A percentile compares a stretch with the other conserved stretches of the same genome.
Evolutionary conservation across 2,888 invertebrate genomes (phyloP).

Genomic region (Rhagonycha lutea): DNA sequence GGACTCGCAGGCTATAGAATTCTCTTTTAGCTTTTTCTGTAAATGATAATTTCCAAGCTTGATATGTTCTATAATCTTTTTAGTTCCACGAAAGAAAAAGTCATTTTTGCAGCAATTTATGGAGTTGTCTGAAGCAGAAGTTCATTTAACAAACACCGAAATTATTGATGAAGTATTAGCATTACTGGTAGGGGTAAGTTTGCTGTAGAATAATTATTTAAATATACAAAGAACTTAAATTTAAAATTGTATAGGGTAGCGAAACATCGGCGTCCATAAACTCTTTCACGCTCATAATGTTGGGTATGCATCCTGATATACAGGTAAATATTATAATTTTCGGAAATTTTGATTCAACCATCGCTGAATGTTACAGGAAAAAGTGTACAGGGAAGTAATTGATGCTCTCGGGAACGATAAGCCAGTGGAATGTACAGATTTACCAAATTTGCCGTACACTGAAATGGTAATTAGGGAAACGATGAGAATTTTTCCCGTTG

Average conservation of each 20-base stretch:
- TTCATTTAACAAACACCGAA: slow-evolving; percentile 40
- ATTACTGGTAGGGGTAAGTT: slow-evolving; percentile 60
- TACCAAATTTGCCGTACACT: slow-evolving; percentile 21
- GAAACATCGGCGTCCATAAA: slow-evolving; percentile 44
- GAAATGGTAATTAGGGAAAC: slow-evolving; percentile 31
- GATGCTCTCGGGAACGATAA: slow-evolving; percentile 14
- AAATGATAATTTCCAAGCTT: too few relatives aligned
- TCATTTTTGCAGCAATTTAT: slow-evolving; percentile 58
- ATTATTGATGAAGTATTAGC: slow-evolving; percentile 62
- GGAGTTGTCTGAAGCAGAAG: slow-evolving; percentile 55
- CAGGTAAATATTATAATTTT: slow-evolving; percentile 34
- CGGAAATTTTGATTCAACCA: background rate
- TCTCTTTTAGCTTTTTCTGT: too few relatives aligned
- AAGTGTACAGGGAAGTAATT: slow-evolving; percentile 45
- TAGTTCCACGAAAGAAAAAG: slow-evolving; percentile 51
- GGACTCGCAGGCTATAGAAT: too few relatives aligned
- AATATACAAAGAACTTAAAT: background rate
- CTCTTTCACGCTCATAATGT: slow-evolving; percentile 38
- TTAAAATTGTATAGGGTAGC: slow-evolving; percentile 34
- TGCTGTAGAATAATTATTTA: background rate
- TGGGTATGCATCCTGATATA: slow-evolving; percentile 41
- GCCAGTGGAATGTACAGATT: slow-evolving; percentile 8
- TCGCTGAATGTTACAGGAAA: slow-evolving; percentile 30
- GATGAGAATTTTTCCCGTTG: slow-evolving; percentile 25
- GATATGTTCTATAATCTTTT: background rate